Conservation (phyloP, 2,113 vertebrate species). For the Coregonus clupeaformis region DNA sequence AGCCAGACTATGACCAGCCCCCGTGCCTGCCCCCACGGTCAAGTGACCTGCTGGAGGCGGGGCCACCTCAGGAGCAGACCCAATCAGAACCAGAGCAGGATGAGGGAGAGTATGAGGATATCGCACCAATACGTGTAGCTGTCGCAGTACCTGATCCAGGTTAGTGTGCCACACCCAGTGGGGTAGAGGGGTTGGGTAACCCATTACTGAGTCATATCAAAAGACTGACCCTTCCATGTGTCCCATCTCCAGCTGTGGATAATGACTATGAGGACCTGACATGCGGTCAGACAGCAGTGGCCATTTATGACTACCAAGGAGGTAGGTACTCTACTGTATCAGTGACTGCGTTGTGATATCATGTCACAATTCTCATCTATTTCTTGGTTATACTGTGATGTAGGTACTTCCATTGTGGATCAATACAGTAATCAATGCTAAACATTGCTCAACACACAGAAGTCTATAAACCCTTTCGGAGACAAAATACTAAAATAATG, state of each 20-base stretch:
- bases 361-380: too few relatives aligned
- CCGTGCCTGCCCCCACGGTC: constrained; percentile 56
- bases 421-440: too few relatives aligned
- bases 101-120: constrained; percentile 79
- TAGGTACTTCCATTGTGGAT: too few relatives aligned
- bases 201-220: neutral
- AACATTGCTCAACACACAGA: too few relatives aligned
- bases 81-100: constrained; percentile 6
- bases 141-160: constrained; percentile 24
- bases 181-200: neutral
- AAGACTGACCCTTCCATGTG: neutral
- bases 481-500: too few relatives aligned
- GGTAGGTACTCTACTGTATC: constrained; percentile 64
- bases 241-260: constrained; percentile 31
- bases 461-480: too few relatives aligned
- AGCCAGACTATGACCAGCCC: constrained; percentile 52
- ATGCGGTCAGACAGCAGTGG: constrained; percentile 62
- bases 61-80: neutral
- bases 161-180: constrained; percentile 22
- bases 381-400: too few relatives aligned
- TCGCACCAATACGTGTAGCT: constrained; percentile 34
- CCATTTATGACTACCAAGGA: constrained; percentile 87
- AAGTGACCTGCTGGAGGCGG: constrained; percentile 24
- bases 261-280: constrained; percentile 69
- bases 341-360: too few relatives aligned